These are phyloP conservation scores for Bombyx mandarina DNA, from an alignment of 1,140 invertebrate genomes.

Conservation along the genomic window DNA sequence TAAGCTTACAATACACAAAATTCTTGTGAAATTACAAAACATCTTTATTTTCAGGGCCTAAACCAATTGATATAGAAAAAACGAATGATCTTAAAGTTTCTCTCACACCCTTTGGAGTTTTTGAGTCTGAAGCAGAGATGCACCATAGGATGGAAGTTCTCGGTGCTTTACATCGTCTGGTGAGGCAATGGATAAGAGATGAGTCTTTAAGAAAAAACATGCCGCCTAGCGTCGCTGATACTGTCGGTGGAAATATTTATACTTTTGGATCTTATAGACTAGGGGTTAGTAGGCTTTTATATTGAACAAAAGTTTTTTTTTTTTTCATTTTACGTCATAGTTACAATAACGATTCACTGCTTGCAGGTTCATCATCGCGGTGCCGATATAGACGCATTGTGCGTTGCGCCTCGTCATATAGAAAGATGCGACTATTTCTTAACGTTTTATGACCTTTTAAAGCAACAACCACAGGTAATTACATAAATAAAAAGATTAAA, in stretches of 20 bases:
- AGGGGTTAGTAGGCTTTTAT: slow-evolving; percentile 70
- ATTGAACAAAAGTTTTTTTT: background rate
- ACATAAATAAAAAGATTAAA: no score
- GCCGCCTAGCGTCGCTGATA: slow-evolving; percentile 86
- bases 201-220: slow-evolving; percentile 91
- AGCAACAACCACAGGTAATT: slow-evolving; percentile 85
- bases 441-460: slow-evolving; percentile 93
- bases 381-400: slow-evolving; percentile 99
- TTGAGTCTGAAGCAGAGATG: slow-evolving; percentile 92
- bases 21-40: background rate
- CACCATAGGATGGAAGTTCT: slow-evolving; percentile 89
- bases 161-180: slow-evolving; percentile 89
- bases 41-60: slow-evolving; percentile 74
- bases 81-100: slow-evolving; percentile 88
- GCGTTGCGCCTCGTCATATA: slow-evolving; percentile 97
- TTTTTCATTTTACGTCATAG: no score
- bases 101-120: slow-evolving; percentile 90
- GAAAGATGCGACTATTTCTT: slow-evolving; percentile 95
- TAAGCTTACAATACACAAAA: no score
- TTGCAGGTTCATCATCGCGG: slow-evolving; percentile 93
- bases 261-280: slow-evolving; percentile 97
- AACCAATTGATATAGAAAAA: slow-evolving; percentile 85
- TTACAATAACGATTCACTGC: slow-evolving; percentile 2
- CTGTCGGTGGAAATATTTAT: slow-evolving; percentile 97
- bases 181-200: slow-evolving; percentile 93